A percentile compares a stretch with the other conserved stretches of the same genome.
phyloP scores from a whole-genome alignment of 2,888 invertebrate species.

The Catonia carolina region DNA sequence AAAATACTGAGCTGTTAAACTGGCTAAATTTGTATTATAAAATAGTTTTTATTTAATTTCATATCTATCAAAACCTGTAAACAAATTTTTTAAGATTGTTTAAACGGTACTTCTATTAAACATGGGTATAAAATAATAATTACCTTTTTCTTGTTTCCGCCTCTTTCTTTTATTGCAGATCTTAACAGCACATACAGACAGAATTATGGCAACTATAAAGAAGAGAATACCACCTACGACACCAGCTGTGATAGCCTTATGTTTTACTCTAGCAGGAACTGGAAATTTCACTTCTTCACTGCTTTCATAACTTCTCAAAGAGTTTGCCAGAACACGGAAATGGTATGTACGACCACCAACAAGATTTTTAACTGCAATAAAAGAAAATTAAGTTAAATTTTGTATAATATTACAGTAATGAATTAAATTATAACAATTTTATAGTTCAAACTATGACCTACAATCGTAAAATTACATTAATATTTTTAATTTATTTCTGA shows the following conservation, averaged over 20 bases:
- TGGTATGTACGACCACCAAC: constrained; percentile 87
- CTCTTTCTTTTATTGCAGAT: constrained; percentile 96
- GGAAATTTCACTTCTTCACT: constrained; percentile 84
- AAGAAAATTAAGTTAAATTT: constrained; percentile 5
- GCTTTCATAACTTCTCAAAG: constrained; percentile 76
- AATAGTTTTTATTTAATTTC: no score
- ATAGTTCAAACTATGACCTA: no score
- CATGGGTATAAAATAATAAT: no score
- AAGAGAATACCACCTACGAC: constrained; percentile 95
- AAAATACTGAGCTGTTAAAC: no score
- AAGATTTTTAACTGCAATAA: constrained; percentile 72
- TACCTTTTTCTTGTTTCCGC: constrained; percentile 97
- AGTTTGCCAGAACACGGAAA: constrained; percentile 85
- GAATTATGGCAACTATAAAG: constrained; percentile 94
- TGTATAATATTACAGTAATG: background rate
- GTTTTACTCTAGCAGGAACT: constrained; percentile 84
- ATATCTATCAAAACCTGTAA: no score
- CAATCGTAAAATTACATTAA: no score
- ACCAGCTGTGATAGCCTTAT: constrained; percentile 93
- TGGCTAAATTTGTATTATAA: no score
- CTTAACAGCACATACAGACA: constrained; percentile 95
- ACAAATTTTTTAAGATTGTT: no score
- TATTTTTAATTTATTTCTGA: background rate
- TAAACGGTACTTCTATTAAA: no score
- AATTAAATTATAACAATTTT: background rate